These are phyloP conservation scores for Microcebus murinus DNA, from an alignment of 2,113 vertebrate species.

Conservation along the genomic window DNA sequence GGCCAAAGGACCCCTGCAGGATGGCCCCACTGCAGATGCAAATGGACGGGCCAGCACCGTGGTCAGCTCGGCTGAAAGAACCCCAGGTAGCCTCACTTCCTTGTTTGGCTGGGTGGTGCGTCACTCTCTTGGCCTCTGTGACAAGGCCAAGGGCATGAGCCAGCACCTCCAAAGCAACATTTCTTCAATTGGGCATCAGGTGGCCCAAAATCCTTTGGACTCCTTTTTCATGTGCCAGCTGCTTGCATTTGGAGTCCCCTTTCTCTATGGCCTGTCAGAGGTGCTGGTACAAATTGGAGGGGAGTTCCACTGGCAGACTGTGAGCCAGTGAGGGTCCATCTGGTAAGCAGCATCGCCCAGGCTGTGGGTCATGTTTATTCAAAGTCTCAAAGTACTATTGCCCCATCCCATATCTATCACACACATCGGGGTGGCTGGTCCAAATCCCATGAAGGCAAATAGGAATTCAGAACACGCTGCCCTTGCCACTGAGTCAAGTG, in stretches of 20 bases:
- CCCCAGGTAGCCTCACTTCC: constrained; percentile 96
- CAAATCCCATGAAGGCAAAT: constrained; percentile 59
- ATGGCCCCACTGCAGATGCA: constrained; percentile 85
- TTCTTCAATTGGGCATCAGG: constrained; percentile 91
- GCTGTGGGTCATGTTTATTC: background rate
- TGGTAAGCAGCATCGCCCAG: background rate
- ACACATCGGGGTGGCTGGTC: constrained; percentile 4
- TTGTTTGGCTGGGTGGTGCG: constrained; percentile 89
- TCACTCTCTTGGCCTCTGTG: constrained; percentile 85
- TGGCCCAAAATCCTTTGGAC: constrained; percentile 93
- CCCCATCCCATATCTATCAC: constrained; percentile 51
- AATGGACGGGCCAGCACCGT: constrained; percentile 81
- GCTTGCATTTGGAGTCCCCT: constrained; percentile 91
- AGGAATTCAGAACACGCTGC: constrained; percentile 48
- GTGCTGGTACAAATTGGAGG: constrained; percentile 89
- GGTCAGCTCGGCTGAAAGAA: constrained; percentile 86
- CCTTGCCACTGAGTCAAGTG: background rate
- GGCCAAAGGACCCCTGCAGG: constrained; percentile 83
- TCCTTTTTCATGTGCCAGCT: constrained; percentile 96
- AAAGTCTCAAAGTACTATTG: background rate
- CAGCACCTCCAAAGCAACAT: constrained; percentile 87
- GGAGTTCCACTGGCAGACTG: constrained; percentile 85
- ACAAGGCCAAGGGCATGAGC: constrained; percentile 86
- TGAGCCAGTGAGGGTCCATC: constrained; percentile 70
- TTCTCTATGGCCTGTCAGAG: constrained; percentile 90